These are phyloP conservation scores for Oxytorus armatus DNA, from an alignment of 2,888 invertebrate species.

Conservation along the genomic window DNA sequence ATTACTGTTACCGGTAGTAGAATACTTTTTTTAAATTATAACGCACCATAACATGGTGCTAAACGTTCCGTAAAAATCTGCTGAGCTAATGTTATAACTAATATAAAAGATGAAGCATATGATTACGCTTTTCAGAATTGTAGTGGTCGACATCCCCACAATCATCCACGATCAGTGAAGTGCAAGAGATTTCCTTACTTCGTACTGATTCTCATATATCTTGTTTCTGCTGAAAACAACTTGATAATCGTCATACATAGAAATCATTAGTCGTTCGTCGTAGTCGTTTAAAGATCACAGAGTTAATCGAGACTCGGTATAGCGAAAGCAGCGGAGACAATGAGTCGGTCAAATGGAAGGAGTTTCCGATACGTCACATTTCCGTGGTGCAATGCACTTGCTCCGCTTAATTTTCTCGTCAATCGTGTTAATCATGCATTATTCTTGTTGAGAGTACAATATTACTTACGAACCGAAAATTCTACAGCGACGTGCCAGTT, in stretches of 20 bases:
- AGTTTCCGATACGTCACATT: constrained; percentile 31
- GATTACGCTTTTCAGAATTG: no score
- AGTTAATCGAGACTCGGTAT: neutral
- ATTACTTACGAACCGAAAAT: constrained; percentile 23
- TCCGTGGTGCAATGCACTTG: constrained; percentile 19
- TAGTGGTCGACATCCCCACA: no score
- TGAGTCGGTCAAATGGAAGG: constrained; percentile 16
- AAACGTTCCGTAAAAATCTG: no score
- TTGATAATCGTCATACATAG: constrained; percentile 1
- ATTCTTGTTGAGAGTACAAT: neutral
- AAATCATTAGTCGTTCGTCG: constrained; percentile 28
- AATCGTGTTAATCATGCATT: neutral
- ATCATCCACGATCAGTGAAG: constrained; percentile 33
- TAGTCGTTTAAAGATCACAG: constrained; percentile 7
- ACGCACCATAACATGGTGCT: no score
- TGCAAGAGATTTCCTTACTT: constrained; percentile 43
- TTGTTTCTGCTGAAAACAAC: constrained; percentile 19
- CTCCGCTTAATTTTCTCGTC: neutral
- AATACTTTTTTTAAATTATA: no score
- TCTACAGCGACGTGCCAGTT: neutral
- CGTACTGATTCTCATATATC: constrained; percentile 9
- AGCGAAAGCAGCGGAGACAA: neutral
- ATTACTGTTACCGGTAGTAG: no score
- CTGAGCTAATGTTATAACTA: no score
- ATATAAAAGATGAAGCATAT: no score